A percentile compares a stretch with the other conserved stretches of the same genome.
Conservation (phyloP, 1,140 invertebrate genomes). For the Drosophila grimshawi region DNA sequence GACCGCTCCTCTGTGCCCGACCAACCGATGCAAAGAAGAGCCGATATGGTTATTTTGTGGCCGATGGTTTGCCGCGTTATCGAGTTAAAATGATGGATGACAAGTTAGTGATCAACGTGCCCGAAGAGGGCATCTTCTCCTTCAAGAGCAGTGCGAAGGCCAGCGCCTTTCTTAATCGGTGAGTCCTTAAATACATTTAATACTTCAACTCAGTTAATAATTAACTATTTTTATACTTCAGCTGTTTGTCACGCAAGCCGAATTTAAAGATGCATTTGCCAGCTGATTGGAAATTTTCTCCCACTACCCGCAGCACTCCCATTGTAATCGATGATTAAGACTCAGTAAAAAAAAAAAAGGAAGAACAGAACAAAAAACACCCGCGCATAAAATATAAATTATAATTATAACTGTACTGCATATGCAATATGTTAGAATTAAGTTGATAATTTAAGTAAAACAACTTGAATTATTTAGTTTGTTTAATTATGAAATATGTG, state of each 20-base stretch:
- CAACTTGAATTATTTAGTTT: constrained; percentile 4
- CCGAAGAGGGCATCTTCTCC: constrained; percentile 33
- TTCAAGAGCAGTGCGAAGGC: constrained; percentile 39
- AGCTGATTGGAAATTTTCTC: constrained; percentile 55
- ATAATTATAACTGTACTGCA: constrained; percentile 15
- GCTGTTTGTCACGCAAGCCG: constrained; percentile 14
- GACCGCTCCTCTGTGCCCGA: background rate
- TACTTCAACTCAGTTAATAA: background rate
- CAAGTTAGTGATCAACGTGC: constrained; percentile 54
- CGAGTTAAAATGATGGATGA: constrained; percentile 41
- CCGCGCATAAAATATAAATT: constrained; percentile 34
- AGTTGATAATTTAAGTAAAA: constrained; percentile 13
- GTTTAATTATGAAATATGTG: constrained; percentile 19
- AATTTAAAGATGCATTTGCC: constrained; percentile 20
- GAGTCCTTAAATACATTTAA: background rate
- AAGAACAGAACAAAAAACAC: constrained; percentile 14
- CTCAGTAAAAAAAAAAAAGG: background rate
- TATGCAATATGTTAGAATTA: constrained; percentile 28
- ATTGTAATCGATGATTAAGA: constrained; percentile 66
- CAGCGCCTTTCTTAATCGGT: constrained; percentile 54
- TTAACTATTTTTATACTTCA: background rate
- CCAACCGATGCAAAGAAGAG: background rate
- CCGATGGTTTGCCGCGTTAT: constrained; percentile 50
- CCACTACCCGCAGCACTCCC: constrained; percentile 27
- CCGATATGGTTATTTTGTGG: constrained; percentile 51